Base-by-base conservation (phyloP, 2,888 invertebrate genomes). In the Drosophila imparisetae region DNA sequence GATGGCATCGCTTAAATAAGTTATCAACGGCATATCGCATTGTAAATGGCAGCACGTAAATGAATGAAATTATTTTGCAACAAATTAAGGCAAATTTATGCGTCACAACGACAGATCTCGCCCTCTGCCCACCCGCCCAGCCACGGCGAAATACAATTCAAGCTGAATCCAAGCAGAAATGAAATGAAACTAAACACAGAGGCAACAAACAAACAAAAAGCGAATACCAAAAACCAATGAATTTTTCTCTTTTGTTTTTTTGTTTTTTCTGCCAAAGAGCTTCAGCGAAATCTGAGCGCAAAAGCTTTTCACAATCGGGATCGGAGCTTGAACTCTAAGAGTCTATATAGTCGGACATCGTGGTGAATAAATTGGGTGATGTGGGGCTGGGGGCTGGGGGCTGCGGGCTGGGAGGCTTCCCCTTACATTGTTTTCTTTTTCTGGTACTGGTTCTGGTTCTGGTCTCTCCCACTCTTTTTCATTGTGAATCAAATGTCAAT, bases 11-110 rank as follows among this genome's bases (percentile, higher is more conserved):
- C 90, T 90, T 90, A 90, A 90, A 90, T 86, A 86, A 86, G 91
- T 86, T 90, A 90, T 86, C 90, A 90, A 75, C 86, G 78, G 65
- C 72, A 70, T 69, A 74, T 86, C 67, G 83, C 88, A 60, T 76
- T 76, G 90, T 72, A 79, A 87, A 85, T 85, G 86, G 83, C 82
- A 85, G 80, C 86, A 90, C 91, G 91, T 90, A 90, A 86, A 90
- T 86, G 86, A 86, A 86, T 90, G 91, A 90, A 86, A 86, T 86
- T 86, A 90, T 90, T 90, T 86, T 88, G 90, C 91, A 90, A 86
- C 86, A 86, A 86, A 86, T 86, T 90, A 86, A 90, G 90, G 86
- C 90, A 90, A 86, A 86, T 86, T 86, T 90, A 86, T 86, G 91
- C 90, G 86, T 63, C 77, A 83, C 81, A 85, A 62, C 77, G 70